Base-by-base conservation (phyloP, 1,140 invertebrate genomes). In the Drosophila pruinosa region DNA sequence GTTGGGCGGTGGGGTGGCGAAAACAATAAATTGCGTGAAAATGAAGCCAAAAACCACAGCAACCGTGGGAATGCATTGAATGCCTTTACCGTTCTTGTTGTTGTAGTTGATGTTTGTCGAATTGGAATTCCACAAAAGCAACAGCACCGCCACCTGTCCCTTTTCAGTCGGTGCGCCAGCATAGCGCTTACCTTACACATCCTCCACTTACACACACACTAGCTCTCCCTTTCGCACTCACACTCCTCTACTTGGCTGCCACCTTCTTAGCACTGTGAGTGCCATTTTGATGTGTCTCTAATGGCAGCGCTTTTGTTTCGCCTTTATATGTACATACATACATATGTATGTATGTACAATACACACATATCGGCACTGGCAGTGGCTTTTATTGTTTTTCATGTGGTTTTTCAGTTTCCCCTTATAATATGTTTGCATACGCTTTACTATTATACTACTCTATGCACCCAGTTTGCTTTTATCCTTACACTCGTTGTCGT, bases 271-370 rank as follows among this genome's bases (percentile, higher is more conserved):
- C 24, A 12, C 59, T 54, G 62, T 86, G 73, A 85, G 81, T 85
- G 80, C 81, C 80, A 86, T 85, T 86, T 86, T 81, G 82, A 86
- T 86, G 82, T 86, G 81, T 86, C 81, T 86, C 81, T 86, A 86
- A 86, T 86, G 81, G 82, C 82, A 63, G 76, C 59, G 81, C 82
- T 88, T 88, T 86, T 86, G 71, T 88, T 86, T 82, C 74, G 59
- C 45, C 63, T 22, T 70, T 63, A 67, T 62, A 67, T 48, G 24
- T 50, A 41, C 39, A 15, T 7, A 38, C 36, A 15, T 5, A 14
- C 36, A 38, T 15, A 38, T 4, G n/a, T n/a, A n/a, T n/a, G n/a
- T n/a, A n/a, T n/a, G n/a, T n/a, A n/a, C n/a, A 31, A 38, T 1
- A 14, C 34, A 38, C 1, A 14, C n/a, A 8, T 41, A 19, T 41